Conservation (phyloP, 2,113 vertebrate genomes). For the Mustela nigripes region DNA sequence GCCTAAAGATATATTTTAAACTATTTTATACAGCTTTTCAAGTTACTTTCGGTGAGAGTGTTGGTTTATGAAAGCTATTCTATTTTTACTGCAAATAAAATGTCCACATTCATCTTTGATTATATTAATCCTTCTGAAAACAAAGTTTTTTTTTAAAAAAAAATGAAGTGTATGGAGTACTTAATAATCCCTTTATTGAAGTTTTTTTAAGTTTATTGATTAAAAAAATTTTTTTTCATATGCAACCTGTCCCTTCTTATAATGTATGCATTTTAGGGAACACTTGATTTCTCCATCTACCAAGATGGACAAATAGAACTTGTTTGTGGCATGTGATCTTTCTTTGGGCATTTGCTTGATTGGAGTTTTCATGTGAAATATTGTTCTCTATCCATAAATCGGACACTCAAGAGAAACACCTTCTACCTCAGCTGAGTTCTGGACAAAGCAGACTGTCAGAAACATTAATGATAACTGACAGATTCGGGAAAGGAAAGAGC, state of each 20-base stretch:
- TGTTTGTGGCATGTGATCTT: neutral
- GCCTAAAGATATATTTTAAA: neutral
- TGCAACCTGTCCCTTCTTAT: neutral
- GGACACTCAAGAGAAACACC: neutral
- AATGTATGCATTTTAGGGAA: neutral
- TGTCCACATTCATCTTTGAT: constrained; percentile 15
- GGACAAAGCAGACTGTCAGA: neutral
- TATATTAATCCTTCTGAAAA: neutral
- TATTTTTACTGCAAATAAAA: neutral
- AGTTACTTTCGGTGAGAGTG: constrained; percentile 1
- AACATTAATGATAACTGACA: constrained; percentile 2
- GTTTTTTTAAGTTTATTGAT: neutral
- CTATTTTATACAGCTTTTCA: neutral
- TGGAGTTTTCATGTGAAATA: constrained; percentile 45
- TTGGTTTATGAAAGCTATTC: constrained; percentile 4
- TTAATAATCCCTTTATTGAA: neutral
- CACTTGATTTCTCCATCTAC: neutral
- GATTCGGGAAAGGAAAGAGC: neutral
- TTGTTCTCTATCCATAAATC: constrained; percentile 10
- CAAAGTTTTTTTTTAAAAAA: fast-evolving
- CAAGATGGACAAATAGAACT: neutral
- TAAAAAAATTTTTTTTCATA: neutral
- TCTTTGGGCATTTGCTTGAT: neutral
- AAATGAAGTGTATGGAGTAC: neutral
- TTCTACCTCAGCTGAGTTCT: neutral